Conservation (phyloP, 2,113 vertebrate genomes). For the Mesitornis unicolor region DNA sequence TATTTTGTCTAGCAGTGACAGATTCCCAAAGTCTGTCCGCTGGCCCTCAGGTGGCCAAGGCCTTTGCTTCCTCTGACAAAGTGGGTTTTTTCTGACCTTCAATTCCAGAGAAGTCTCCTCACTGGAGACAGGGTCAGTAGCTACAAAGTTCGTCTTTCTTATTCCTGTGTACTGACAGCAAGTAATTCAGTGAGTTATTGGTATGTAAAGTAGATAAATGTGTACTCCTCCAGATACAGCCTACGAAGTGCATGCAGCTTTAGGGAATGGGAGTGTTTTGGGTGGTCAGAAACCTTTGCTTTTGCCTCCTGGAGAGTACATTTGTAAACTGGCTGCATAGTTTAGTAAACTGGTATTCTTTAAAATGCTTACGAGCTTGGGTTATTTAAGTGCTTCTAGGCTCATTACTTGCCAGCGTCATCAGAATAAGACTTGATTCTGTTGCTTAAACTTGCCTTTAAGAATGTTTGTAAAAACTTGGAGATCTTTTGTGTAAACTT, state of each 20-base stretch:
- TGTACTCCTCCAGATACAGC: neutral
- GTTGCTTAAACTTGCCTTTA: conserved; percentile 10
- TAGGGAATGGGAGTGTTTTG: neutral
- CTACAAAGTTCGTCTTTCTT: neutral
- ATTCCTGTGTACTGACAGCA: neutral
- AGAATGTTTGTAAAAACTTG: conserved; percentile 6
- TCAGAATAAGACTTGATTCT: neutral
- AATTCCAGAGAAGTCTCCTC: neutral
- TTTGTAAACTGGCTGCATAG: neutral
- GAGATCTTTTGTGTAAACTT: neutral
- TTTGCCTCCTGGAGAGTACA: neutral
- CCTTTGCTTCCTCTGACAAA: neutral
- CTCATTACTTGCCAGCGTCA: neutral
- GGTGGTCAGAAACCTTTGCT: neutral
- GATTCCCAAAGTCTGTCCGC: neutral
- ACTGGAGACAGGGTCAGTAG: fast-evolving
- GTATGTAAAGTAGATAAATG: neutral
- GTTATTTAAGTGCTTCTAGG: neutral
- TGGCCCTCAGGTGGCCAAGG: neutral
- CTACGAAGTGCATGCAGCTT: neutral
- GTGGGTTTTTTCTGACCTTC: neutral
- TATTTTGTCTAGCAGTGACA: neutral
- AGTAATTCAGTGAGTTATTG: neutral
- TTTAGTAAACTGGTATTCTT: neutral
- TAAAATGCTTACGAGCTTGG: neutral